Evolutionary conservation across 1,140 invertebrate species (phyloP).

Genomic region (Lordiphosa stackelbergi): DNA sequence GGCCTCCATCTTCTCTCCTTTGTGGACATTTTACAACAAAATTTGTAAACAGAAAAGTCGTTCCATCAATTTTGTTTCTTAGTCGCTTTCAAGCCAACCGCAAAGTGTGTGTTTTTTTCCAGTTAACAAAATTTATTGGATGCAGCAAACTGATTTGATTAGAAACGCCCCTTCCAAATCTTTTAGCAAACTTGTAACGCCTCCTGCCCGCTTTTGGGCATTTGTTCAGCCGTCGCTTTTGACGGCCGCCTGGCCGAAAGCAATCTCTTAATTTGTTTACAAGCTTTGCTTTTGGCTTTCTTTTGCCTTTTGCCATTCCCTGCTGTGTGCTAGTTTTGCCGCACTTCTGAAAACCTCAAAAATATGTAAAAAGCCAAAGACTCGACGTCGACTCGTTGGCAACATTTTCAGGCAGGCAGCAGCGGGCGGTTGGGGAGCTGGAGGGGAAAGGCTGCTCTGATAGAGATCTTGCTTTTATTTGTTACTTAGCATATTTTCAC

Average conservation of each 20-base stretch:
- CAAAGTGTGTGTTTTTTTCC: constrained; percentile 50
- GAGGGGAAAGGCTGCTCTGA: constrained; percentile 25
- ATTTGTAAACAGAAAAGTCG: constrained; percentile 52
- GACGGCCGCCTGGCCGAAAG: constrained; percentile 65
- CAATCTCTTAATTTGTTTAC: constrained; percentile 74
- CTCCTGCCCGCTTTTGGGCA: constrained; percentile 35
- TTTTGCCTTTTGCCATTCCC: constrained; percentile 26
- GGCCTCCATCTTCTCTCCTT: not conserved
- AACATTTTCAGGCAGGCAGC: constrained; percentile 33
- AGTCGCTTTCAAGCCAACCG: constrained; percentile 34
- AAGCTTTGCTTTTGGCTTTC: constrained; percentile 67
- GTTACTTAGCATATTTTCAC: constrained; percentile 74
- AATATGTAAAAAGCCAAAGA: constrained; percentile 69
- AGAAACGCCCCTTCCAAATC: constrained; percentile 65
- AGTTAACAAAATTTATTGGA: constrained; percentile 59
- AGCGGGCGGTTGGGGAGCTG: not conserved
- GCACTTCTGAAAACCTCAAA: constrained; percentile 60
- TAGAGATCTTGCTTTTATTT: constrained; percentile 72
- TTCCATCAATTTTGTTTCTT: constrained; percentile 44
- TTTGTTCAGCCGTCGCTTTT: constrained; percentile 67
- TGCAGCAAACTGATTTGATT: constrained; percentile 71
- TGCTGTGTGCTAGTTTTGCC: constrained; percentile 50
- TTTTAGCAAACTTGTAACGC: constrained; percentile 42
- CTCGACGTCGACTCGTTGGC: constrained; percentile 48
- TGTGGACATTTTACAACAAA: constrained; percentile 24